Evolutionary conservation across 2,888 invertebrate species (phyloP).

Genomic region (Dryadula phaetusa): DNA sequence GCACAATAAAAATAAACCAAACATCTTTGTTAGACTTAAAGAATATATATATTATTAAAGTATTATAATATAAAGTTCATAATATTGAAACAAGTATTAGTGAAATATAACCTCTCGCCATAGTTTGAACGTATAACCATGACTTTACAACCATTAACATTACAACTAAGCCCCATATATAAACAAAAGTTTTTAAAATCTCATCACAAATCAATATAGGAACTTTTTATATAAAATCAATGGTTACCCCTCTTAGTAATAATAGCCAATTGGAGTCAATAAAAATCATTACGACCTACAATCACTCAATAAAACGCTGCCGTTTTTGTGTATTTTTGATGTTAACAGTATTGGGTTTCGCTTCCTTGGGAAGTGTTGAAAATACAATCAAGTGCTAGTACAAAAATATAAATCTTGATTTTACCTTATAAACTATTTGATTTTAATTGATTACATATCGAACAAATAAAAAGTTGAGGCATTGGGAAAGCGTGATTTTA

Average conservation of each 20-base stretch:
- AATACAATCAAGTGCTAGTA: neutral
- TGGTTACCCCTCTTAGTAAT: slow-evolving; percentile 54
- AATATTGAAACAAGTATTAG: too few species aligned
- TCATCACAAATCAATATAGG: slow-evolving; percentile 31
- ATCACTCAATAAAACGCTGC: slow-evolving; percentile 62
- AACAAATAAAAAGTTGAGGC: too few species aligned
- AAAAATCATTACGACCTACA: slow-evolving; percentile 62
- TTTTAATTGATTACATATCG: too few species aligned
- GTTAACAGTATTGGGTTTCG: slow-evolving; percentile 25
- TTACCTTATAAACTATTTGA: too few species aligned
- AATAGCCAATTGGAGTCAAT: slow-evolving; percentile 73
- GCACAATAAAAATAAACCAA: too few species aligned
- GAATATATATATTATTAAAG: too few species aligned
- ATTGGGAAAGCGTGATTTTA: too few species aligned
- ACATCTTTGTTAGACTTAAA: too few species aligned
- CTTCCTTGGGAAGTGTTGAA: slow-evolving; percentile 47
- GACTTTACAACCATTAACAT: too few species aligned
- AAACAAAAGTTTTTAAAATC: neutral
- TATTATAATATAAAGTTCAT: too few species aligned
- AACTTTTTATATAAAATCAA: slow-evolving; percentile 49
- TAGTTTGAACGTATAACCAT: too few species aligned
- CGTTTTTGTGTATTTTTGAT: slow-evolving; percentile 43
- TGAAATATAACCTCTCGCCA: too few species aligned
- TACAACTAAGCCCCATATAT: neutral
- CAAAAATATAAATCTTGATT: neutral